phyloP scores from a whole-genome alignment of 2,888 invertebrate species.

The Torymus texanus region DNA sequence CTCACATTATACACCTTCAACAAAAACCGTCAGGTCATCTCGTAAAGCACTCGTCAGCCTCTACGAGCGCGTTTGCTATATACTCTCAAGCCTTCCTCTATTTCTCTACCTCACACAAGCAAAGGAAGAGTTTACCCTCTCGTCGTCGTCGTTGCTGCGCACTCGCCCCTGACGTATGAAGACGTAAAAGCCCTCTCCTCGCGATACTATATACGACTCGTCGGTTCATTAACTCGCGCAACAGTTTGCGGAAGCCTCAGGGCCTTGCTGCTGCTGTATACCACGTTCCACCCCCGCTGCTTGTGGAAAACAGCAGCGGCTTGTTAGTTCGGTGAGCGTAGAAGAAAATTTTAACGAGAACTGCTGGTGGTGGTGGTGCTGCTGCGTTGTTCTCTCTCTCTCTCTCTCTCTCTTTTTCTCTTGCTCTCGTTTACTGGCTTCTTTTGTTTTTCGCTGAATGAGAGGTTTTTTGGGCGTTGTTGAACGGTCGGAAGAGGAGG shows the following conservation, averaged over 20 bases:
- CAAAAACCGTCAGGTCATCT: too few species aligned
- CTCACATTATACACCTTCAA: too few species aligned
- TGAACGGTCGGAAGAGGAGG: too few species aligned
- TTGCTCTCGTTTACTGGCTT: neutral
- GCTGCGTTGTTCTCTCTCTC: neutral
- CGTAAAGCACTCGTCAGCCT: too few species aligned
- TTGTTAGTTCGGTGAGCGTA: constrained; percentile 27
- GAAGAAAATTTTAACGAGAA: constrained; percentile 50
- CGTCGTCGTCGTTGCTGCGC: too few species aligned
- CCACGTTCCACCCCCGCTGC: constrained; percentile 5
- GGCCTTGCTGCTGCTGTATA: constrained; percentile 25
- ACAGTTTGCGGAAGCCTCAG: constrained; percentile 71
- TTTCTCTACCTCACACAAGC: too few species aligned
- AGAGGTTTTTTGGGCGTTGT: too few species aligned
- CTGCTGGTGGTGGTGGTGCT: neutral
- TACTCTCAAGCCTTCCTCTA: too few species aligned
- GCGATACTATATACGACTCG: constrained; percentile 53
- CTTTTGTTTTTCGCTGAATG: constrained; percentile 2
- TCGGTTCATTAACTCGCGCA: constrained; percentile 67
- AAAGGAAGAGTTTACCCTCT: too few species aligned
- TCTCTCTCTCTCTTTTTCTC: neutral
- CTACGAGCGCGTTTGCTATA: too few species aligned
- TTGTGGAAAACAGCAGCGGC: constrained; percentile 34
- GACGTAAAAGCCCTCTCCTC: constrained; percentile 44
- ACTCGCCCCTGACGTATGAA: constrained; percentile 11